Conservation (phyloP, 2,113 vertebrate genomes). For the Pyrgilauda ruficollis region DNA sequence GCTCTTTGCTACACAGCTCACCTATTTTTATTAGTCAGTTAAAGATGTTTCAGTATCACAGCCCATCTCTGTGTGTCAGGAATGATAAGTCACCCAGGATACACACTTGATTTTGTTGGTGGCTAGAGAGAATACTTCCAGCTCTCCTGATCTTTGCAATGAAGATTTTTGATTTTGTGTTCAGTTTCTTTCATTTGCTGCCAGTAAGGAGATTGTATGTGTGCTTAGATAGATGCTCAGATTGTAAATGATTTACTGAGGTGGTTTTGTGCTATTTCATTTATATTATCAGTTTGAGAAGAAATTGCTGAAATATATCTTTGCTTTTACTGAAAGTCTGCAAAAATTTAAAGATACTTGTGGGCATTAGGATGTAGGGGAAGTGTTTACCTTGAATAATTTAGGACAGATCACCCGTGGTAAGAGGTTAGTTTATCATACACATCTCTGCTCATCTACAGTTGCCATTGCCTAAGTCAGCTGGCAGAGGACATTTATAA, state of each 20-base stretch:
- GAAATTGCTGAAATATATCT: neutral
- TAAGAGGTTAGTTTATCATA: conserved; percentile 22
- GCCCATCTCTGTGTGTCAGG: neutral
- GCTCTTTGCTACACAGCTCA: neutral
- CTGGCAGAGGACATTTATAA: neutral
- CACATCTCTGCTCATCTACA: neutral
- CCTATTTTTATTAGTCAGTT: neutral
- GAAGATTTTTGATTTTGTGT: conserved; percentile 22
- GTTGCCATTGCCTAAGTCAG: conserved; percentile 9
- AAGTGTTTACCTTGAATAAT: neutral
- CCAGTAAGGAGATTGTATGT: neutral
- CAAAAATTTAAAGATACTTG: conserved; percentile 10
- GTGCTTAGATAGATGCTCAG: conserved; percentile 17
- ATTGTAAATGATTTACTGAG: conserved; percentile 25
- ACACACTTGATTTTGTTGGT: neutral
- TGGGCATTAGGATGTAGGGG: neutral
- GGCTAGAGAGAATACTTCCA: neutral
- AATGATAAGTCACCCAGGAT: neutral
- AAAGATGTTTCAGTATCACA: neutral
- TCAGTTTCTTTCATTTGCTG: conserved; percentile 37
- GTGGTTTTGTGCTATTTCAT: conserved; percentile 15
- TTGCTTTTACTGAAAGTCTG: conserved; percentile 10
- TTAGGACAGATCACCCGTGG: neutral
- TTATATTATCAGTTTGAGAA: conserved; percentile 3
- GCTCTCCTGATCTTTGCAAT: neutral